Evolutionary conservation across 1,140 invertebrate genomes (phyloP).

Genomic region (Tribolium madens): DNA sequence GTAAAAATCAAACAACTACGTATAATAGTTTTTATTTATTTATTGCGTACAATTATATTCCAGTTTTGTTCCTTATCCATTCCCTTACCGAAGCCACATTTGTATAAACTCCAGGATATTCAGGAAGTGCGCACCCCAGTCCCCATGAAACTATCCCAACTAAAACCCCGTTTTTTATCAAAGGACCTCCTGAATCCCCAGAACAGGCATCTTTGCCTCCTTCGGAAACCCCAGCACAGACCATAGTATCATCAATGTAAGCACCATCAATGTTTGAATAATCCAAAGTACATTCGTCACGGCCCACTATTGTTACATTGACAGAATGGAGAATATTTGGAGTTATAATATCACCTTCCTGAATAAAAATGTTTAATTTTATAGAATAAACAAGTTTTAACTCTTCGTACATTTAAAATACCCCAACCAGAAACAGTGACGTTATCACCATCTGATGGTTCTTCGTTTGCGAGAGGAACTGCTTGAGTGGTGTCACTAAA

Average conservation of each 20-base stretch:
- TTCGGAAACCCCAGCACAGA: constrained; percentile 67
- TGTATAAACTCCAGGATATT: constrained; percentile 69
- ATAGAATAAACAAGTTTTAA: too few species aligned
- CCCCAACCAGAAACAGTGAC: constrained; percentile 71
- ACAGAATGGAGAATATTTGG: constrained; percentile 29
- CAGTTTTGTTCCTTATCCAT: constrained; percentile 48
- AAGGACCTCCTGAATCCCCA: constrained; percentile 45
- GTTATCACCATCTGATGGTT: constrained; percentile 56
- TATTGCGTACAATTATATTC: constrained; percentile 14
- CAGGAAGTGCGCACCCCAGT: constrained; percentile 68
- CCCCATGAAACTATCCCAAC: constrained; percentile 71
- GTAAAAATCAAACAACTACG: background rate
- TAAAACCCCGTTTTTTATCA: constrained; percentile 57
- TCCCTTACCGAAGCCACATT: constrained; percentile 57
- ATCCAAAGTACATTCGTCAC: constrained; percentile 43
- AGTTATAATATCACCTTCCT: constrained; percentile 12
- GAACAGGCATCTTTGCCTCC: constrained; percentile 71
- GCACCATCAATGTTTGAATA: constrained; percentile 48
- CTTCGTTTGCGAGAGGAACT: constrained; percentile 32
- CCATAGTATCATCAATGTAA: constrained; percentile 65
- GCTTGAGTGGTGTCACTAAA: constrained; percentile 54
- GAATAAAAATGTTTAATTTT: constrained; percentile 6
- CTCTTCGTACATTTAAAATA: constrained; percentile 58
- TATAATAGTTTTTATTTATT: background rate
- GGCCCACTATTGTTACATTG: constrained; percentile 51